Evolutionary conservation across 2,888 invertebrate species (phyloP).

Genomic region (Trissolcus brochymenae): DNA sequence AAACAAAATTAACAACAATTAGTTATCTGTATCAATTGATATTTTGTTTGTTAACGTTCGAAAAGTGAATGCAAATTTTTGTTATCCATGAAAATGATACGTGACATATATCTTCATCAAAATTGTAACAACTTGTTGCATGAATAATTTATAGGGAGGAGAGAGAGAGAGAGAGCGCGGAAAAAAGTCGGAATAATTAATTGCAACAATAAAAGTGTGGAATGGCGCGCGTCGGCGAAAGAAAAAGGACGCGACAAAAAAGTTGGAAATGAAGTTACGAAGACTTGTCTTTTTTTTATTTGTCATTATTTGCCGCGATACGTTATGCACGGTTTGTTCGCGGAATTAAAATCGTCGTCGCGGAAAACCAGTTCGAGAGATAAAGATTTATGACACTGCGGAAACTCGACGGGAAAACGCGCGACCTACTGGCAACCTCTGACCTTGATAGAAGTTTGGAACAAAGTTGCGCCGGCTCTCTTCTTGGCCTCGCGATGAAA

Average conservation of each 20-base stretch:
- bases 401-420: slow-evolving; percentile 62
- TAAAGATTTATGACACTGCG: slow-evolving; percentile 59
- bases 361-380: slow-evolving; percentile 56
- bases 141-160: slow-evolving; percentile 21
- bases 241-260: slow-evolving; percentile 25
- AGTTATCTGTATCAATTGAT: background rate
- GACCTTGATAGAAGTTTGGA: slow-evolving; percentile 73
- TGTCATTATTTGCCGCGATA: slow-evolving; percentile 32
- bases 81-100: background rate
- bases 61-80: background rate
- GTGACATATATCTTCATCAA: slow-evolving; percentile 1
- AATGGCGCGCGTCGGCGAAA: slow-evolving; percentile 9
- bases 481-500: slow-evolving; percentile 55
- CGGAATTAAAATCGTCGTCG: slow-evolving; percentile 63
- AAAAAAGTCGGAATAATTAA: slow-evolving; percentile 22
- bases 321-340: slow-evolving; percentile 49
- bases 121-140: slow-evolving; percentile 36
- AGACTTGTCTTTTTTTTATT: background rate
- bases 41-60: background rate
- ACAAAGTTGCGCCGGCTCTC: slow-evolving; percentile 69
- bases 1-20: slow-evolving; percentile 54
- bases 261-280: slow-evolving; percentile 36
- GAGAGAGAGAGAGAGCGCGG: background rate
- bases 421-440: slow-evolving; percentile 67
- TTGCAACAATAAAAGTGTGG: slow-evolving; percentile 34